phyloP scores from a whole-genome alignment of 1,140 invertebrate genomes.

The Drosophila pectinifera region DNA sequence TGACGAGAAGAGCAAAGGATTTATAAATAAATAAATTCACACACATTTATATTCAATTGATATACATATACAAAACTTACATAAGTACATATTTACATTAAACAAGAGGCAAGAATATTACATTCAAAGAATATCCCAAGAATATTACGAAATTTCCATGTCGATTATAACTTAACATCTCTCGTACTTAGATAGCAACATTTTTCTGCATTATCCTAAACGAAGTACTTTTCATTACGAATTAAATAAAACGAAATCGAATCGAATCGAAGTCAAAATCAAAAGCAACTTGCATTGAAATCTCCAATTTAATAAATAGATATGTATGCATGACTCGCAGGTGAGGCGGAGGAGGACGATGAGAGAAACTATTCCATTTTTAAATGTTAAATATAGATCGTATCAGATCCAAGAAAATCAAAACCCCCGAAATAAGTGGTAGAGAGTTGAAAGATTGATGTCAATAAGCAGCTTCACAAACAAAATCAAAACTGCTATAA shows the following conservation, averaged over 20 bases:
- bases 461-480: slow-evolving; percentile 74
- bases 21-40: slow-evolving; percentile 48
- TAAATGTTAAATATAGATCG: slow-evolving; percentile 46
- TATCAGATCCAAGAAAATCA: slow-evolving; percentile 28
- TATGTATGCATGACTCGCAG: slow-evolving; percentile 47
- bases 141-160: slow-evolving; percentile 65
- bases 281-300: slow-evolving; percentile 58
- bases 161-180: slow-evolving; percentile 75
- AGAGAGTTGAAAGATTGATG: slow-evolving; percentile 75
- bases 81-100: slow-evolving; percentile 48
- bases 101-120: slow-evolving; percentile 42
- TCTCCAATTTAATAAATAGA: slow-evolving; percentile 66
- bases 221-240: slow-evolving; percentile 55
- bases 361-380: slow-evolving; percentile 52
- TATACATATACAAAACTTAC: slow-evolving; percentile 48
- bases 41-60: slow-evolving; percentile 56
- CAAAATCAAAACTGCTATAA: slow-evolving; percentile 51
- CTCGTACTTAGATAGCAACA: slow-evolving; percentile 81
- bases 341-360: slow-evolving; percentile 5
- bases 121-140: slow-evolving; percentile 61
- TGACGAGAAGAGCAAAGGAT: slow-evolving; percentile 29
- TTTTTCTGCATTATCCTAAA: slow-evolving; percentile 68
- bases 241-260: slow-evolving; percentile 12
- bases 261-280: slow-evolving; percentile 32
- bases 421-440: slow-evolving; percentile 42